Base-by-base conservation (phyloP, 2,113 vertebrate species). In the Leucopternis melanops region DNA sequence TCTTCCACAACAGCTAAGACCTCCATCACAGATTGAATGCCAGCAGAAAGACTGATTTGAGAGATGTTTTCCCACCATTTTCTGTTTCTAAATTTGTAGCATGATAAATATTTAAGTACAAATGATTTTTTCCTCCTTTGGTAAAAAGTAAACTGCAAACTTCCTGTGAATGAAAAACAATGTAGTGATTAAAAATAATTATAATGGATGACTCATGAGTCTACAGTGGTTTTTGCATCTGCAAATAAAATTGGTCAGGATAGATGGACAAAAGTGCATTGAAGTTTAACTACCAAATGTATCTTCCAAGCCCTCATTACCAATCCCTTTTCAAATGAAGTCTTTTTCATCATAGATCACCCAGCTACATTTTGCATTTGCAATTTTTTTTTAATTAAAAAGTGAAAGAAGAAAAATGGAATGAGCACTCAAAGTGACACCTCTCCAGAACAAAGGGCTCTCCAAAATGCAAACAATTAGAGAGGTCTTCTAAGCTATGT, bases 171-270 rank as follows among this genome's bases (percentile, higher is more conserved):
- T 81, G 47, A 69, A 72, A 97, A 96, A 94, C 70, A 95, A 91
- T 82, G 81, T 54, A 66, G 66, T 80, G 81, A 88, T 94, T 95
- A 89, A 91, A 96, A 97, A 81, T 94, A 91, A 91, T 89, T 92
- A 69, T 91, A 81, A 94, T 29, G 58, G 70, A 59, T 97, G 92
- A 97, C 81, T 96, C 95, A 94, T 72, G 45, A 61, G 29, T 69
- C 86, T 91, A 71, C 38, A 44, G 8, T 34, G 45, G 23, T 6
- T 82, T 96, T 94, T 94, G 36, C 91, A 95, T 91, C 66, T 92
- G 81, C 36, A 91, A 87, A 89, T 65, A 85, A 95, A 94, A 86
- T 89, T 75, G 70, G 66, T 88, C 63, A 82, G 70, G 74, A 80
- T 50, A 91, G 66, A 92, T 11, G 34, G 54, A 54, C 79, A 73